These are phyloP conservation scores for Bellardia bayeri DNA, from an alignment of 2,888 invertebrate genomes.

Conservation along the genomic window DNA sequence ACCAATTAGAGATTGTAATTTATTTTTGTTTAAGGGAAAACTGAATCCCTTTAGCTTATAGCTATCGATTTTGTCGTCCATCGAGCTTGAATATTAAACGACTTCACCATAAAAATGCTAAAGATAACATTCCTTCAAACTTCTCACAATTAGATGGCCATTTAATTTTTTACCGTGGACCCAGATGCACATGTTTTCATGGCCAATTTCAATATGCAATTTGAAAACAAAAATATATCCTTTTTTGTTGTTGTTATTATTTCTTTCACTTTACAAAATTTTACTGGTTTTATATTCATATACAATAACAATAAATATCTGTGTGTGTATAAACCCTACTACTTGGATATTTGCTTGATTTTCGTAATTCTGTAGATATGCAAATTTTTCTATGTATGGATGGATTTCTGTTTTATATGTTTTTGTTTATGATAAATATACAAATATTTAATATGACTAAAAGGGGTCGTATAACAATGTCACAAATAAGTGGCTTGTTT, in stretches of 20 bases:
- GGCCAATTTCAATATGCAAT: conserved; percentile 72
- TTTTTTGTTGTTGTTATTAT: conserved; percentile 44
- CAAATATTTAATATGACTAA: conserved; percentile 73
- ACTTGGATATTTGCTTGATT: conserved; percentile 22
- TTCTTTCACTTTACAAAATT: conserved; percentile 46
- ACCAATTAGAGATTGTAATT: too few species aligned
- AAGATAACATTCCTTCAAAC: conserved; percentile 25
- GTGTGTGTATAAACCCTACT: background rate
- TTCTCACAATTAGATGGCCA: conserved; percentile 25
- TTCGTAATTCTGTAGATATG: conserved; percentile 12
- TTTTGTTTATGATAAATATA: conserved; percentile 69
- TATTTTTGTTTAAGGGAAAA: too few species aligned
- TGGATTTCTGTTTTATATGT: conserved; percentile 41
- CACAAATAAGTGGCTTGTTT: conserved; percentile 68
- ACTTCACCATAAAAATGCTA: background rate
- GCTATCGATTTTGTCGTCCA: too few species aligned
- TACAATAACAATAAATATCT: conserved; percentile 9
- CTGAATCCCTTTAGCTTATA: too few species aligned
- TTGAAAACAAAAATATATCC: conserved; percentile 48
- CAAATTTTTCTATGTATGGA: conserved; percentile 16
- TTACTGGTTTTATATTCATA: conserved; percentile 39
- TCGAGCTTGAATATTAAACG: too few species aligned
- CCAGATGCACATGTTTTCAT: conserved; percentile 71
- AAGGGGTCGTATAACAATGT: conserved; percentile 70
- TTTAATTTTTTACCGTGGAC: conserved; percentile 63